Percentiles rank a stretch among this genome's conserved stretches.
These are phyloP conservation scores for Parapsyche elsis DNA, from an alignment of 1,140 invertebrate species.

Conservation along the genomic window DNA sequence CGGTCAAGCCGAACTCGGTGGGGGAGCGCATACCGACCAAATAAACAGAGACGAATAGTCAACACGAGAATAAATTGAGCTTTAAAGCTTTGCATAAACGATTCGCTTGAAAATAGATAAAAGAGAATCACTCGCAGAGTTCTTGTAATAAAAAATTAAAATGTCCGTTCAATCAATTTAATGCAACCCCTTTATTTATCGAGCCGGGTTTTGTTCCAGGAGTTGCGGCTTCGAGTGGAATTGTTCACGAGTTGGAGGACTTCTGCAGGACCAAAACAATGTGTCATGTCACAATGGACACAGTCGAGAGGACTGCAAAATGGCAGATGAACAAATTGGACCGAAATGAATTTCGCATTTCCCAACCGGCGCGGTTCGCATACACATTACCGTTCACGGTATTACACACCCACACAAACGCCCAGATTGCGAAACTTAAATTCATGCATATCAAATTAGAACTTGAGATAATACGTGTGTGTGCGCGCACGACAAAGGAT, in stretches of 20 bases:
- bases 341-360: not conserved
- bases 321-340: not conserved
- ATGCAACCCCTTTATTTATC: conserved; percentile 12
- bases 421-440: too few species aligned
- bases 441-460: conserved; percentile 22
- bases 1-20: conserved; percentile 16
- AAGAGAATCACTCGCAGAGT: not conserved
- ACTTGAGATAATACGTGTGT: not conserved
- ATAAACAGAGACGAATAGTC: conserved; percentile 38
- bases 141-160: not conserved
- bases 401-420: too few species aligned
- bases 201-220: not conserved
- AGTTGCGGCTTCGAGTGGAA: conserved; percentile 2
- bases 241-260: conserved; percentile 13
- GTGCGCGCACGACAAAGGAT: not conserved
- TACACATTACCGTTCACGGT: too few species aligned
- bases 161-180: conserved; percentile 4
- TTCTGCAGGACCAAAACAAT: conserved; percentile 10
- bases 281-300: conserved; percentile 27
- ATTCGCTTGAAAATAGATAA: not conserved
- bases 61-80: conserved; percentile 43
- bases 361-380: too few species aligned
- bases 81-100: conserved; percentile 18
- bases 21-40: not conserved
- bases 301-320: conserved; percentile 14